Evolutionary conservation across 2,113 vertebrate genomes (phyloP).

Genomic region (Esox niger): DNA sequence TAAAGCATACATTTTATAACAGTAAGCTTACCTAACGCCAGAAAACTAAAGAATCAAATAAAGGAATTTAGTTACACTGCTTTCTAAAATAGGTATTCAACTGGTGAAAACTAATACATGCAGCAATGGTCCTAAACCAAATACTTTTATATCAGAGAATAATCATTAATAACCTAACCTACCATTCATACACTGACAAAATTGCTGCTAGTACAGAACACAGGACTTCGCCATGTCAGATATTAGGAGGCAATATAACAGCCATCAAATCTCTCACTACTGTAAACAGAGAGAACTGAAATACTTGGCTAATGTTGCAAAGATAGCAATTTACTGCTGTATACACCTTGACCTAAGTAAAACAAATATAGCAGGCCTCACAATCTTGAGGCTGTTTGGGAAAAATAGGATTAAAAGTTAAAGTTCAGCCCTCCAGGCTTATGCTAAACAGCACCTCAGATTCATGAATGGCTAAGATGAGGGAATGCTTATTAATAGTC

Average conservation of each 20-base stretch:
- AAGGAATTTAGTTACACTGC: background rate
- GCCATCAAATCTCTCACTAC: background rate
- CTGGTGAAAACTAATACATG: background rate
- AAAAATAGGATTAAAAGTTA: background rate
- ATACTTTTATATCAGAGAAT: background rate
- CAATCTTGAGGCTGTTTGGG: background rate
- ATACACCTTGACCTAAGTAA: background rate
- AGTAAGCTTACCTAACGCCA: background rate
- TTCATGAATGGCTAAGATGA: conserved; percentile 29
- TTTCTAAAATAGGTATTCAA: background rate
- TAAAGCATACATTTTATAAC: too few species aligned
- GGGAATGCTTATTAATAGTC: conserved; percentile 45
- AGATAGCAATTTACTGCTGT: background rate
- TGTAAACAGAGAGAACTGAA: background rate
- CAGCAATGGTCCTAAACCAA: background rate
- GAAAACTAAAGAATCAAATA: too few species aligned
- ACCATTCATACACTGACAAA: background rate
- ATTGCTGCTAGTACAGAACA: background rate
- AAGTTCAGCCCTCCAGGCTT: conserved; percentile 9
- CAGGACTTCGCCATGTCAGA: background rate
- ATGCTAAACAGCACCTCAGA: background rate
- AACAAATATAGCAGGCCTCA: background rate
- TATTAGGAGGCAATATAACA: background rate
- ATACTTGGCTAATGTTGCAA: background rate
- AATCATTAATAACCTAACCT: background rate